Evolutionary conservation across 2,888 invertebrate genomes (phyloP).

Genomic region (Linyphia triangularis): DNA sequence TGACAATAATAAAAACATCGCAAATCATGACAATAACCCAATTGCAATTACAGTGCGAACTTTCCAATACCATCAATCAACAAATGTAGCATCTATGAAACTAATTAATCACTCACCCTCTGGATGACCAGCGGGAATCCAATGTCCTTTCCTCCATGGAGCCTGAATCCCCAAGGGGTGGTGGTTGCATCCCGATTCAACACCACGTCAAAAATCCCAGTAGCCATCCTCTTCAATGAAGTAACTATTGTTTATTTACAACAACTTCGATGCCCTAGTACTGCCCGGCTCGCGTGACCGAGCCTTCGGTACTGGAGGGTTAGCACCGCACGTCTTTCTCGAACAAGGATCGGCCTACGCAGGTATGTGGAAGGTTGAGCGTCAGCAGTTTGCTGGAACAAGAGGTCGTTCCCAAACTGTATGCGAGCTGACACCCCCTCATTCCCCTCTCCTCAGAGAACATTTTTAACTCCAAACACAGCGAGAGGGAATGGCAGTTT

Average conservation of each 20-base stretch:
- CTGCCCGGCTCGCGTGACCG: slow-evolving; percentile 46
- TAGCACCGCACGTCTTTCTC: background rate
- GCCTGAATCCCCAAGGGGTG: slow-evolving; percentile 92
- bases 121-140: slow-evolving; percentile 93
- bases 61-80: too few species aligned
- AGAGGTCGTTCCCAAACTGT: background rate
- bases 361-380: slow-evolving; percentile 21
- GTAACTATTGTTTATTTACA: background rate
- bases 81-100: too few species aligned
- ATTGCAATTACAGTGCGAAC: too few species aligned
- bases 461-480: slow-evolving; percentile 27
- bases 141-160: slow-evolving; percentile 96
- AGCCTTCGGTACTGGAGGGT: slow-evolving; percentile 49
- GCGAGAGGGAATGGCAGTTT: background rate
- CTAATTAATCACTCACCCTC: slow-evolving; percentile 95
- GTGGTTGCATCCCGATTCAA: slow-evolving; percentile 89
- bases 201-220: slow-evolving; percentile 84
- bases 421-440: slow-evolving; percentile 10
- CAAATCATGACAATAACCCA: too few species aligned
- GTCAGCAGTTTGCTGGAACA: slow-evolving; percentile 36
- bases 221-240: slow-evolving; percentile 33
- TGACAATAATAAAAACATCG: too few species aligned
- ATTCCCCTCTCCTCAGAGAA: background rate
- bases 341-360: slow-evolving; percentile 13
- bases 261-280: background rate